Conservation (phyloP, 2,797 vertebrate genomes). For the Euthynnus affinis region DNA sequence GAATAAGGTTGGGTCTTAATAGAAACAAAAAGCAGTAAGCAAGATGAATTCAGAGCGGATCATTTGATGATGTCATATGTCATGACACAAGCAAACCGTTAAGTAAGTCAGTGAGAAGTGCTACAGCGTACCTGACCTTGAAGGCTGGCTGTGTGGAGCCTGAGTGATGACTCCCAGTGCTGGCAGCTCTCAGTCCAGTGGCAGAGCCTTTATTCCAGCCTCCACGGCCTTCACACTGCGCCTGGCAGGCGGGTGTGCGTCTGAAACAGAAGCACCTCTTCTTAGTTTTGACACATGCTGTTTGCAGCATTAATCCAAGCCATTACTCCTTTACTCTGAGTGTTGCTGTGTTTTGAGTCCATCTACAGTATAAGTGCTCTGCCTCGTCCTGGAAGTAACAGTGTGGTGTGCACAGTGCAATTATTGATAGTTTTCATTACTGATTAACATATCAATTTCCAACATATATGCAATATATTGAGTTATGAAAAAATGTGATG, state of each 20-base stretch:
- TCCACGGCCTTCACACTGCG: neutral
- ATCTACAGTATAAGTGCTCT: too few relatives aligned
- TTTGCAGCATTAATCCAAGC: neutral
- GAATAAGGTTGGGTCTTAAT: neutral
- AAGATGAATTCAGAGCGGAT: neutral
- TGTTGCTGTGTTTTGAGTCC: too few relatives aligned
- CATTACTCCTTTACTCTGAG: too few relatives aligned
- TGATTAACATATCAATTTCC: too few relatives aligned
- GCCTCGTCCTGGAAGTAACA: too few relatives aligned
- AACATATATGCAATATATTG: too few relatives aligned
- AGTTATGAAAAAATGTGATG: too few relatives aligned
- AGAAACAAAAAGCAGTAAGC: neutral
- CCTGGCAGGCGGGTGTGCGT: neutral
- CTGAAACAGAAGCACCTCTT: neutral
- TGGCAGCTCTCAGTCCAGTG: neutral
- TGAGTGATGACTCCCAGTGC: neutral
- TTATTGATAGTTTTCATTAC: too few relatives aligned
- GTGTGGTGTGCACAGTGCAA: too few relatives aligned
- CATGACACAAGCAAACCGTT: neutral
- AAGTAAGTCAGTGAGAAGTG: neutral
- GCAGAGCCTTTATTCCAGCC: conserved; percentile 4
- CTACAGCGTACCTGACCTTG: neutral
- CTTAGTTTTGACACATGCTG: neutral
- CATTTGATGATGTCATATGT: neutral
- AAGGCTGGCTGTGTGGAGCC: neutral